Conservation (phyloP, 2,797 vertebrate genomes). For the Gallinago stenura region DNA sequence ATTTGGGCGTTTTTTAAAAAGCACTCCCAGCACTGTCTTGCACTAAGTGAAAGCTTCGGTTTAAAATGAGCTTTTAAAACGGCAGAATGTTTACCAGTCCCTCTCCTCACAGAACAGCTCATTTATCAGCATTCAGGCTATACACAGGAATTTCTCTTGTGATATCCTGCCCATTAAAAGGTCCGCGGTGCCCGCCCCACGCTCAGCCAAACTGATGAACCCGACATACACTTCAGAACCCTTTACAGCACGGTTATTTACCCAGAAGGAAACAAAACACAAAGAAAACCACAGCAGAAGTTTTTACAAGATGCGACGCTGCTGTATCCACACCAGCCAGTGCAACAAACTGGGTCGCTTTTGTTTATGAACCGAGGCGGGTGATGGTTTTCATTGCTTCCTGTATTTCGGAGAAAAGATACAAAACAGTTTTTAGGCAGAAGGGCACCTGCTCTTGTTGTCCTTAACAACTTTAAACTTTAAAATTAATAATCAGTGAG, state of each 20-base stretch:
- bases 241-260: background rate
- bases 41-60: background rate
- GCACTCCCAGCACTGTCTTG: background rate
- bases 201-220: background rate
- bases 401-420: background rate
- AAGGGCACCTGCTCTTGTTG: background rate
- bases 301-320: background rate
- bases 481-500: background rate
- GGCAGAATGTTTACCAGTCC: background rate
- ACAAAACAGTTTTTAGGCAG: background rate
- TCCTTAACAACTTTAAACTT: background rate
- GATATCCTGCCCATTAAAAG: background rate
- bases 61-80: background rate
- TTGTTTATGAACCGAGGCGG: background rate
- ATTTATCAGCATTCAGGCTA: background rate
- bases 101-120: background rate
- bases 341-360: fast-evolving
- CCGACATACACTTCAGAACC: background rate
- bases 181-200: fast-evolving
- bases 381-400: background rate
- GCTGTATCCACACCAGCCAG: background rate
- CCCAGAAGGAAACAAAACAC: background rate
- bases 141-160: background rate
- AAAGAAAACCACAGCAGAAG: background rate
- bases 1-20: background rate